Evolutionary conservation across 2,888 invertebrate species (phyloP).

Genomic region (Sinohyriopsis cumingii): DNA sequence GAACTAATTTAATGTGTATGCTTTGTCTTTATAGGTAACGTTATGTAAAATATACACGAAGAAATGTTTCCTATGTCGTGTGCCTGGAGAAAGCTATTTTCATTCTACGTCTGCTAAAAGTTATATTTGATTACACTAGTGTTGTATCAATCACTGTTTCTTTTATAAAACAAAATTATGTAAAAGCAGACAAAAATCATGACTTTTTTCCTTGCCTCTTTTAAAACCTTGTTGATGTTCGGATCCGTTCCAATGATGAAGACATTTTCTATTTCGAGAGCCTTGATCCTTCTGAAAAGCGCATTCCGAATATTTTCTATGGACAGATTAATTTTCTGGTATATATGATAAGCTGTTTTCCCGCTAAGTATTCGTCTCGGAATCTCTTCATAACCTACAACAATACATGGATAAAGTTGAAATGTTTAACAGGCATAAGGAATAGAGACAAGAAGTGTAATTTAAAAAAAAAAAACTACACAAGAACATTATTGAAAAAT

Average conservation of each 20-base stretch:
- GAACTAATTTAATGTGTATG: no score
- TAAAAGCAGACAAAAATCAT: background rate
- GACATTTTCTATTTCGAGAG: slow-evolving; percentile 89
- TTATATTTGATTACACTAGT: no score
- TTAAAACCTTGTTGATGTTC: slow-evolving; percentile 82
- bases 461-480: no score
- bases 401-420: background rate
- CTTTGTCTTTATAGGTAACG: no score
- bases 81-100: no score
- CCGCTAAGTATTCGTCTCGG: slow-evolving; percentile 92
- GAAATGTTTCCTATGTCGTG: no score
- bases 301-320: slow-evolving; percentile 72
- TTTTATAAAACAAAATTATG: no score
- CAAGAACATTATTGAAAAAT: no score
- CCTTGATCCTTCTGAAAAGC: slow-evolving; percentile 79
- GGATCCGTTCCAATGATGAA: slow-evolving; percentile 85
- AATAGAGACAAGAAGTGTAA: no score
- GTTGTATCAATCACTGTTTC: background rate
- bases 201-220: slow-evolving; percentile 62
- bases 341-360: slow-evolving; percentile 91
- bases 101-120: no score
- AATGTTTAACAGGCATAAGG: background rate
- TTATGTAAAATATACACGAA: no score
- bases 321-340: slow-evolving; percentile 73
- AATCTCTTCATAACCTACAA: slow-evolving; percentile 91